These are phyloP conservation scores for Amblyjoppa fuscipennis DNA, from an alignment of 2,888 invertebrate genomes.

Conservation along the genomic window DNA sequence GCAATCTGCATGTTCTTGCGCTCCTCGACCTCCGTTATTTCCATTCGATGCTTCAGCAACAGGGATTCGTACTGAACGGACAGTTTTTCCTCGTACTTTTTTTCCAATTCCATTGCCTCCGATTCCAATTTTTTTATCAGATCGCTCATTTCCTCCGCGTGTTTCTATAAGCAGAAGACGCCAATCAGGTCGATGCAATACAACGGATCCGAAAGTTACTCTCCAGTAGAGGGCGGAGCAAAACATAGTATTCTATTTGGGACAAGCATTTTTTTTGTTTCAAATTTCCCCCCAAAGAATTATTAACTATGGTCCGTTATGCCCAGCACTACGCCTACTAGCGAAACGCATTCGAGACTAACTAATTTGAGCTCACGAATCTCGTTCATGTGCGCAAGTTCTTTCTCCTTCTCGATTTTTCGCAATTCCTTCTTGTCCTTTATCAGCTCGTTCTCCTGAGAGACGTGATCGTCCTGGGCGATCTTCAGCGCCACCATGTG, in stretches of 20 bases:
- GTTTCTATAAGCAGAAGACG: constrained; percentile 77
- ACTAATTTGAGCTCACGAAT: constrained; percentile 90
- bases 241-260: not conserved
- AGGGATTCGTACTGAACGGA: constrained; percentile 90
- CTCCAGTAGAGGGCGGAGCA: not conserved
- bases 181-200: not conserved
- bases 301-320: not conserved
- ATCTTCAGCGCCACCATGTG: constrained; percentile 92
- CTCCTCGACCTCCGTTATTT: constrained; percentile 95
- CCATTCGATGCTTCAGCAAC: constrained; percentile 91
- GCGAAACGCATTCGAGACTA: constrained; percentile 65
- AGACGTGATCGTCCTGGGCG: constrained; percentile 93
- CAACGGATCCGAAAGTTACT: not conserved
- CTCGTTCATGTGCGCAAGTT: constrained; percentile 90
- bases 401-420: constrained; percentile 89
- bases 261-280: too few species aligned
- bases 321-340: not conserved
- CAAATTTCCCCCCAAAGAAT: not conserved
- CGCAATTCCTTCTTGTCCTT: constrained; percentile 91
- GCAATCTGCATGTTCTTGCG: constrained; percentile 95
- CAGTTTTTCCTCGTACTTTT: constrained; percentile 91
- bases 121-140: constrained; percentile 89
- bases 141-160: constrained; percentile 86
- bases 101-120: constrained; percentile 89
- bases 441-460: constrained; percentile 91